Evolutionary conservation across 2,888 invertebrate genomes (phyloP), one percentile per base, ranked within the genome.

Genomic region (Spilarctia lutea): DNA sequence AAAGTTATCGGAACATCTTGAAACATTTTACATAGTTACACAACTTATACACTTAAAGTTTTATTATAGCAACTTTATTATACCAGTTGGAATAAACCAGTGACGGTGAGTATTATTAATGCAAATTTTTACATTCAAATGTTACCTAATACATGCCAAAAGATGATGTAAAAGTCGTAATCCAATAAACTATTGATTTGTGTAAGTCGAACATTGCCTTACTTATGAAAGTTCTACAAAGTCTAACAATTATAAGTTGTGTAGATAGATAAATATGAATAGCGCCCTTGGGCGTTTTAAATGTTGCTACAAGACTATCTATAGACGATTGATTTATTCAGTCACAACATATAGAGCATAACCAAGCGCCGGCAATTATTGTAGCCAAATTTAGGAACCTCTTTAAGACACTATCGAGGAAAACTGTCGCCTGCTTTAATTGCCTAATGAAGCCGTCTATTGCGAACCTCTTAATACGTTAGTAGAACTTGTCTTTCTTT

Each of bases 91-190:
- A 18, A 27, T 30, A 35, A 71, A 75, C 24, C 72, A 77, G 66
- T 73, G 56, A 65, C 71, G 63, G 73, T 48, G 56, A 63, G 72
- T 79, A 80, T 77, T 75, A 77, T 77, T 79, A 74, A 83, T 83
- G 80, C 68, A 80, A 78, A 83, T 81, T 74, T 68, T 75, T n/a
- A 75, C 68, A 42, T 71, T 66, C 66, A 73, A 78, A 42, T 72
- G 73, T 80, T 83, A 79, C 65, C 13, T 79, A 82, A 82, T 76
- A 69, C 68, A 18, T 45, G 39, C 67, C 71, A 67, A 73, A 75
- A 82, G 71, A 77, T 76, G 27, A 76, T 68, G 73, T 73, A 73
- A 71, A 67, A 71, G n/a, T 20, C 16, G 60, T 70, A 27, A 45
- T 70, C 67, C 48, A 27, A 16, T 63, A 33, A 27, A 30, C 39